These are phyloP conservation scores for Gila robusta DNA, from an alignment of 2,797 vertebrate species.

Conservation along the genomic window DNA sequence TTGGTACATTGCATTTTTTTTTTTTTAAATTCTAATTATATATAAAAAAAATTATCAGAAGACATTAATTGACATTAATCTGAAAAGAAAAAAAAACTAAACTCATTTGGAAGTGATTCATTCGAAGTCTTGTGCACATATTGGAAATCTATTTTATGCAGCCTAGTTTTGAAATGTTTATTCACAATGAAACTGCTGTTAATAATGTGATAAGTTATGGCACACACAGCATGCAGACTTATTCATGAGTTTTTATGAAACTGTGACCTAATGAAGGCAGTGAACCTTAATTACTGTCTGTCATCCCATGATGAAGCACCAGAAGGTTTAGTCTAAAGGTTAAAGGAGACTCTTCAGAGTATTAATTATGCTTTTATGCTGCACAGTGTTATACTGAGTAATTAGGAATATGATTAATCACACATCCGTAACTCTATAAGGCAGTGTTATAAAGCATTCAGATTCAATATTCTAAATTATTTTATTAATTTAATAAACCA, in stretches of 20 bases:
- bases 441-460: background rate
- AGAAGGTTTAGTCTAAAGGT: slow-evolving; percentile 2
- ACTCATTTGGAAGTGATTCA: background rate
- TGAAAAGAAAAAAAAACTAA: background rate
- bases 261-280: background rate
- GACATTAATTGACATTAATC: background rate
- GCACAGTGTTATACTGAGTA: background rate
- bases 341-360: slow-evolving; percentile 9
- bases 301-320: background rate
- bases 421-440: background rate
- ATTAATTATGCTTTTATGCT: slow-evolving; percentile 16
- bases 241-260: background rate
- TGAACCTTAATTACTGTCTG: slow-evolving; percentile 14
- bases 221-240: too few species aligned
- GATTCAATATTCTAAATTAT: background rate
- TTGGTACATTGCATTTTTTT: background rate
- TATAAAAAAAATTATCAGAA: too few species aligned
- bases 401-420: background rate
- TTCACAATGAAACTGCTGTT: background rate
- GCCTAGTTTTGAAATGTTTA: background rate
- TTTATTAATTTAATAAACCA: background rate
- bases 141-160: background rate
- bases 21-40: too few species aligned
- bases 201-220: background rate
- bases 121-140: background rate